Evolutionary conservation across 1,140 invertebrate species (phyloP), one percentile per base, ranked within the genome.

Genomic region (Zaprionus capensis): DNA sequence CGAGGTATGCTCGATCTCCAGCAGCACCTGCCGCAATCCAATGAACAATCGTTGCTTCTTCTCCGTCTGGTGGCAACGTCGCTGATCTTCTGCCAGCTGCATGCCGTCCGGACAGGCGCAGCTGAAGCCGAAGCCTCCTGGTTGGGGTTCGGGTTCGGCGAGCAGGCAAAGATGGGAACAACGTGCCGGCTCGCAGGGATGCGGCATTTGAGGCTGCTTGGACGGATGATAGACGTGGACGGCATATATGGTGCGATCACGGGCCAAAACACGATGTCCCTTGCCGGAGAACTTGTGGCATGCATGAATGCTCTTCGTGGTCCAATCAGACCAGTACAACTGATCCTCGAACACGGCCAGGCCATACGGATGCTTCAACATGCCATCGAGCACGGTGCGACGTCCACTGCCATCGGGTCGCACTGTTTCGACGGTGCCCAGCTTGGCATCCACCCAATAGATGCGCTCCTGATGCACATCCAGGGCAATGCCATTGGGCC

Each of bases 401-500:
- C 97, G 93, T 91, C 96, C 95, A 2, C 93, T 94, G 28, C 97
- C 97, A 91, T 97, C 95, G 7, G 98, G 93, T 17, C 94, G 94
- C 17, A 97, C 94, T 2, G 96, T 96, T 92, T 98, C 97, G 2
- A 98, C 95, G 64, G 94, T 95, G 46, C 94, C 94, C 6, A 95
- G 80, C 77, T 97, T 97, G 1, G 95, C 95, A 78, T 97, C 96
- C 0, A 98, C 95, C 94, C 97, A 97, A 78, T 97, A 96, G 6
- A 96, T 93, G 56, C 97, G 94, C 20, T 96, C 93, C 71, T 96
- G 97, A 17, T 96, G 95, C 85, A 96, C 96, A 92, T 99, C 99
- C 55, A 99, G 93, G 2, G 97, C 95, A 9, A 99, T 93, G 3
- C 97, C 97, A 92, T 97, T 98, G 1, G 98, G 98, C 96, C 97